Base-by-base conservation (phyloP, 2,888 invertebrate genomes). In the Thereva unica region DNA sequence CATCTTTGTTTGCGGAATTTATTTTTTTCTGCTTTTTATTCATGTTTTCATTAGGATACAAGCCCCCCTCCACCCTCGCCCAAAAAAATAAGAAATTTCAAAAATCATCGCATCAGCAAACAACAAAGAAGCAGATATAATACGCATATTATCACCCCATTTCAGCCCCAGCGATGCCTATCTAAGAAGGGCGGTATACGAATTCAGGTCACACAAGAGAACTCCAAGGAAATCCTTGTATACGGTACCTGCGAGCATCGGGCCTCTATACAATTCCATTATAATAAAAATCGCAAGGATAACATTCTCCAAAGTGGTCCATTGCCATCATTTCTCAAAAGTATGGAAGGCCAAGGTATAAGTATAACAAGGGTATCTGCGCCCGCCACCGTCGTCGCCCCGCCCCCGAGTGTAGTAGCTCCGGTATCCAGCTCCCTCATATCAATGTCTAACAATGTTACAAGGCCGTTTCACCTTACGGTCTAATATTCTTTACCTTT, bases 91-190 rank as follows among this genome's bases (percentile, higher is more conserved):
- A 23, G 23, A 23, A 23, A 23, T 23, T 23, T 23, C 40, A n/a
- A 59, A 45, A 59, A 40, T 59, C 59, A 59, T 49, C 59, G 23
- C 10, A 47, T 38, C 47, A 38, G 12, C 23, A 38, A 37, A 49
- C 12, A 47, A 47, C 45, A 59, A 59, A 47, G 59, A 49, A 59
- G 12, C 47, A 47, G 12, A 47, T 49, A 49, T 59, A 59, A 59
- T 59, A 59, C 45, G 37, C n/a, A 47, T 38, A 59, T 59, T 47
- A 59, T 59, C 59, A 47, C 9, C 12, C 49, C 59, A 45, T 38
- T 47, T 47, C 47, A 38, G 47, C 8, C 38, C 49, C 34, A 47
- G 38, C 35, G 8, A 52, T 52, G 9, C 4, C 10, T 8, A 9
- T 34, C 35, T 23, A 2, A 37, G 40, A 38, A 7, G 34, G 23